A percentile compares a stretch with the other conserved stretches of the same genome.
Conservation (phyloP, 2,888 invertebrate species). For the Atrina japonica region DNA sequence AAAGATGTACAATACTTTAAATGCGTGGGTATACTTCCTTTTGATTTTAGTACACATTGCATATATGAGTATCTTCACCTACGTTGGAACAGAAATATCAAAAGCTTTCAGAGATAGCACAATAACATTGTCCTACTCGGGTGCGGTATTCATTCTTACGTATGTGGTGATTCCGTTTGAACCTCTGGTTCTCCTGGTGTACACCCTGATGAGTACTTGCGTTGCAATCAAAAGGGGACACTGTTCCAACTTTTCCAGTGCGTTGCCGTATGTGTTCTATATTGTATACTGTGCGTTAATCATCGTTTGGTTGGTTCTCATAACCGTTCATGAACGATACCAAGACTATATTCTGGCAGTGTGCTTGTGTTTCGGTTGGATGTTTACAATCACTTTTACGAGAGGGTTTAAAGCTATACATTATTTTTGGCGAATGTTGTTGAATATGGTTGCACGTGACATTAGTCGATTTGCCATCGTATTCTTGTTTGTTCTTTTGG, state of each 20-base stretch:
- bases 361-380: slow-evolving; percentile 76
- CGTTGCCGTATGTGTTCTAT: slow-evolving; percentile 48
- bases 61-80: slow-evolving; percentile 75
- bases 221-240: slow-evolving; percentile 43
- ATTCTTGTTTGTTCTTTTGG: slow-evolving; percentile 76
- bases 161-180: slow-evolving; percentile 66
- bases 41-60: slow-evolving; percentile 73
- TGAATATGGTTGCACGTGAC: slow-evolving; percentile 77
- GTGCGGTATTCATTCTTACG: slow-evolving; percentile 47
- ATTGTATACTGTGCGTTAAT: slow-evolving; percentile 63
- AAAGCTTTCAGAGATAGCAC: slow-evolving; percentile 51
- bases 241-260: slow-evolving; percentile 32
- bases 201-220: slow-evolving; percentile 45
- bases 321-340: slow-evolving; percentile 48
- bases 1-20: slow-evolving; percentile 69
- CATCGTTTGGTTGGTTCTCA: slow-evolving; percentile 70
- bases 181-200: slow-evolving; percentile 63
- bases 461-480: slow-evolving; percentile 74
- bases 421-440: slow-evolving; percentile 77
- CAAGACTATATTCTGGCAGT: slow-evolving; percentile 74
- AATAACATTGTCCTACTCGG: slow-evolving; percentile 41
- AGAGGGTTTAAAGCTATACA: slow-evolving; percentile 76
- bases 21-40: slow-evolving; percentile 70
- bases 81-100: slow-evolving; percentile 56
- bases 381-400: slow-evolving; percentile 76